Evolutionary conservation across 2,888 invertebrate species (phyloP), one percentile per base, ranked within the genome.

Genomic region (Agrochola lota): DNA sequence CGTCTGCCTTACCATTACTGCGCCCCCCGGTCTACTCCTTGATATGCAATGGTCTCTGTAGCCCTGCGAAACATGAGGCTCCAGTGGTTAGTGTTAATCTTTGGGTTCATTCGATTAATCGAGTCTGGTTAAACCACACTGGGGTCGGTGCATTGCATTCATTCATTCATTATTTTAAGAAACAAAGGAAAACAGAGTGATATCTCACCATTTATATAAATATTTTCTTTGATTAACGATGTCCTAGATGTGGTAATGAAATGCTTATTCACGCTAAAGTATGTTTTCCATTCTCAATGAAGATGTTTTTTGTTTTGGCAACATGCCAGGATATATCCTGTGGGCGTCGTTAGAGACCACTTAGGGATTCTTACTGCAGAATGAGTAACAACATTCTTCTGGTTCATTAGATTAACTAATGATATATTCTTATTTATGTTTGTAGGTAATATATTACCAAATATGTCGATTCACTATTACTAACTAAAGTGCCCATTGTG

Each of bases 141-240:
- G 46, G 46, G 15, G 15, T 15, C 15, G 46, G 46, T 46, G 15
- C 15, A 46, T 46, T 46, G 46, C 15, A 15, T 46, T 46, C 5
- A 46, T 46, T 12, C 11, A 46, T 46, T 46, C 46, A 46, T 46
- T 35, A 23, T 26, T 55, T 15, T 20, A 43, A 23, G 7, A 73
- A 67, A 8, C 55, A 43, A 57, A 73, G 5, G 2, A 52, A 49
- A 71, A 71, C 26, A 74, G 9, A 40, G 9, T 46, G 30, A 43
- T 43, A 17, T 55, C 20, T 74, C 35, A 1, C 35, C 17, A 74
- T 76, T 74, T 40, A 26, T 55, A 46, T 9, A 35, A 64, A 43
- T n/a, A 52, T 68, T 46, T 69, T 2, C 1, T 80, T 69, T 80
- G 80, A 81, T 81, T 69, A 75, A 80, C 63, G 80, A 81, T 15